Evolutionary conservation across 2,888 invertebrate genomes (phyloP), one percentile per base, ranked within the genome.

Genomic region (Linnaemya tessellans): DNA sequence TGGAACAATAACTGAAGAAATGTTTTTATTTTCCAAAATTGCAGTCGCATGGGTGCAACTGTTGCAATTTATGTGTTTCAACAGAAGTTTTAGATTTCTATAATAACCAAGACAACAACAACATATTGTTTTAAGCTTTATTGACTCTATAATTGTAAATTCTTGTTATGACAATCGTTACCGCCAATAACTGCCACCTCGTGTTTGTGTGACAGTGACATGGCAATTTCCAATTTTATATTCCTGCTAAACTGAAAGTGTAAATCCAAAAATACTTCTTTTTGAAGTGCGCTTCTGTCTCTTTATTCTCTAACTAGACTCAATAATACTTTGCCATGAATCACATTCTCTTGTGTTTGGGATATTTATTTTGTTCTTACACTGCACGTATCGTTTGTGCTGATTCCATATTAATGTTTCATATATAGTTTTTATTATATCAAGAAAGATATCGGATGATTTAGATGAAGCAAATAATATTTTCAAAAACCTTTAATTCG

Each of bases 101-200:
- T 64, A 64, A 25, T n/a, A 49, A 30, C 62, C 41, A 62, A 35
- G 30, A 30, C n/a, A n/a, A 8, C 9, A 41, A 35, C 41, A 73
- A 73, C 56, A 49, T 58, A 73, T 67, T 60, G 49, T 43, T 20
- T 41, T n/a, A 11, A 68, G 30, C 41, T 67, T 51, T 67, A 68
- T 51, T 68, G 60, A 51, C 73, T 68, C 60, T 22, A 60, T 74
- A 68, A 68, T 68, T 80, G 60, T 74, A 60, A 74, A 67, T 74
- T 80, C 41, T 68, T 67, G 43, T 43, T 74, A 35, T 60, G n/a
- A 68, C 20, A 54, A 54, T 43, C 35, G 13, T 60, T 67, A 13
- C 54, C 25, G 35, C 20, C 18, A 58, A 22, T 8, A 20, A 10
- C 43, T 54, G 8, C 25, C 65, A 18, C 1, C n/a, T 54, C 18